Evolutionary conservation across 2,888 invertebrate species (phyloP).

Genomic region (Amiota communis): DNA sequence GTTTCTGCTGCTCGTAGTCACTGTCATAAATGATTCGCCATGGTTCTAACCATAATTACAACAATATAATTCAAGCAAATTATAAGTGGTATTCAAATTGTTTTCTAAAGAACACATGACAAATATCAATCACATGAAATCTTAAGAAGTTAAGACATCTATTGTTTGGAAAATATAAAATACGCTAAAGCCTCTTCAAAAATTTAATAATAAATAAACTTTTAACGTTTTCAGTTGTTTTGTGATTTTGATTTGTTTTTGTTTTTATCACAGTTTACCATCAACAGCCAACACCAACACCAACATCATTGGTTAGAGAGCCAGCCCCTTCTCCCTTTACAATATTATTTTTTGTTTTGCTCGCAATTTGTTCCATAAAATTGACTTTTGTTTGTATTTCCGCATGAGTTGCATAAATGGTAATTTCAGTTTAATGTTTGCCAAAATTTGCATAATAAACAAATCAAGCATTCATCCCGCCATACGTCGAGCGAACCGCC

Average conservation of each 20-base stretch:
- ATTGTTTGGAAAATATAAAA: no score
- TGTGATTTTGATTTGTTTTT: background rate
- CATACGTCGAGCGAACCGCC: background rate
- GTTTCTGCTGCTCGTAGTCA: no score
- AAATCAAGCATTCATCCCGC: slow-evolving; percentile 53
- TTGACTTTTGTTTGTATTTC: slow-evolving; percentile 68
- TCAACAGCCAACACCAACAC: background rate
- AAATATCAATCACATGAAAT: no score
- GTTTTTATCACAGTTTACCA: background rate
- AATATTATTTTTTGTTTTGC: background rate
- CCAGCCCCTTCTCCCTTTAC: background rate
- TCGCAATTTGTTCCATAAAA: slow-evolving; percentile 50
- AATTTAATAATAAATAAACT: slow-evolving; percentile 22
- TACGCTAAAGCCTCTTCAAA: slow-evolving; percentile 6
- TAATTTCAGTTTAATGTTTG: slow-evolving; percentile 66
- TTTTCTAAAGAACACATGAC: no score
- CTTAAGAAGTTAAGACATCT: slow-evolving; percentile 31
- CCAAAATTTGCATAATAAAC: slow-evolving; percentile 64
- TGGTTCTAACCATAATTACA: no score
- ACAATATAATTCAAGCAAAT: no score
- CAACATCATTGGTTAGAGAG: background rate
- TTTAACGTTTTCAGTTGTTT: background rate
- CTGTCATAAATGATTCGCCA: no score
- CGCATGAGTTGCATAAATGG: slow-evolving; percentile 68
- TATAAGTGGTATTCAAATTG: no score